Evolutionary conservation across 2,888 invertebrate genomes (phyloP).

Genomic region (Clanis bilineata): DNA sequence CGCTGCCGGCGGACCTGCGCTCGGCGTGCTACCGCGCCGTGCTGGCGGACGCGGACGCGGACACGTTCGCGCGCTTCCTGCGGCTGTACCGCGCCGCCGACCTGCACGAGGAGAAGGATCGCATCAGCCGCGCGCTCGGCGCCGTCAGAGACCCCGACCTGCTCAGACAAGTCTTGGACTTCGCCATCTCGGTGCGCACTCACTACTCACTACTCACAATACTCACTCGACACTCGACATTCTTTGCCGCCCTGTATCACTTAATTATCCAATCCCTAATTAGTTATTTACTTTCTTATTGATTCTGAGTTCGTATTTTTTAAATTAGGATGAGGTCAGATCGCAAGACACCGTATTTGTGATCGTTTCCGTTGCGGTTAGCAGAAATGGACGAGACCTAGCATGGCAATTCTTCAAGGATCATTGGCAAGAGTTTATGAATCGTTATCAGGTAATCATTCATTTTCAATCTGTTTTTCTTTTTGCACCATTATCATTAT

Average conservation of each 20-base stretch:
- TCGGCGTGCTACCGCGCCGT: slow-evolving; percentile 94
- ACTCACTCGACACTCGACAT: too few relatives aligned
- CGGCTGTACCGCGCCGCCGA: slow-evolving; percentile 91
- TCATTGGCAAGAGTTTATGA: slow-evolving; percentile 88
- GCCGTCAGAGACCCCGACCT: slow-evolving; percentile 87
- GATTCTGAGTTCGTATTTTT: too few relatives aligned
- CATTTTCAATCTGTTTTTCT: too few relatives aligned
- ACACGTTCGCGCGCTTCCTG: slow-evolving; percentile 89
- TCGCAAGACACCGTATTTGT: slow-evolving; percentile 96
- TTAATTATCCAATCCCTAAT: too few relatives aligned
- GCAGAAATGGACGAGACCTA: slow-evolving; percentile 90
- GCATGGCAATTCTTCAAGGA: slow-evolving; percentile 96
- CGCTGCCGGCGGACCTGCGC: slow-evolving; percentile 92
- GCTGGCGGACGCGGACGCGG: slow-evolving; percentile 85
- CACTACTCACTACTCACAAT: not conserved
- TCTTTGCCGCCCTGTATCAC: too few relatives aligned
- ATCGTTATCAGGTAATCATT: slow-evolving; percentile 87
- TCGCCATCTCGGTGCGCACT: slow-evolving; percentile 89
- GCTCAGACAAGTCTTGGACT: slow-evolving; percentile 88
- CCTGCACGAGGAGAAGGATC: slow-evolving; percentile 96
- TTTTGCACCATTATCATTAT: too few relatives aligned
- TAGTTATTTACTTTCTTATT: too few relatives aligned
- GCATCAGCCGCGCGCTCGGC: slow-evolving; percentile 93
- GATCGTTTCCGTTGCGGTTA: slow-evolving; percentile 92
- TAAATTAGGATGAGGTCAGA: slow-evolving; percentile 90